These are phyloP conservation scores for Dissostichus mawsoni DNA, from an alignment of 2,113 vertebrate species.

Conservation along the genomic window DNA sequence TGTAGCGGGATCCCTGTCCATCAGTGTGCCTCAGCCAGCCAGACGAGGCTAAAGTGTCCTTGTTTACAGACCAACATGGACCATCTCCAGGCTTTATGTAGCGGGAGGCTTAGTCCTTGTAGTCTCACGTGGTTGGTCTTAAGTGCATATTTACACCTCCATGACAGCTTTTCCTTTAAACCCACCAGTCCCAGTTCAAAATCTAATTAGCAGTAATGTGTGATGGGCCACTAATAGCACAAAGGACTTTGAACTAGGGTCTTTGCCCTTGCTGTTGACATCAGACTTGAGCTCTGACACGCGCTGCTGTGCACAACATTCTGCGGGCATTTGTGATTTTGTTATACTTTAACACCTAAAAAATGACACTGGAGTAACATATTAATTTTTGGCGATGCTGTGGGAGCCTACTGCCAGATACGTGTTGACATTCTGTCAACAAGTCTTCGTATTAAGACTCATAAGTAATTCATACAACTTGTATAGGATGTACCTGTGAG, in stretches of 20 bases:
- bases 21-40: not conserved
- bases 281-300: conserved; percentile 17
- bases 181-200: conserved; percentile 14
- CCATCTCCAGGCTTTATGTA: conserved; percentile 2
- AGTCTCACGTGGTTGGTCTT: conserved; percentile 44
- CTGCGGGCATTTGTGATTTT: not conserved
- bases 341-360: not conserved
- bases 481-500: not conserved
- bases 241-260: conserved; percentile 25
- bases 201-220: conserved; percentile 53
- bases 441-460: conserved; percentile 1
- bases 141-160: conserved; percentile 44
- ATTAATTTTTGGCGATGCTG: not conserved
- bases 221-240: conserved; percentile 41
- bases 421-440: conserved; percentile 10
- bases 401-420: not conserved
- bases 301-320: not conserved
- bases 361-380: not conserved
- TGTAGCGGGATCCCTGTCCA: not conserved
- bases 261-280: conserved; percentile 46
- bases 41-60: not conserved
- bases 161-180: conserved; percentile 42
- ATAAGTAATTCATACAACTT: not conserved
- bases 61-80: not conserved
- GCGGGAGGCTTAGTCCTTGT: conserved; percentile 25